Evolutionary conservation across 2,113 vertebrate species (phyloP), one percentile per base, ranked within the genome.

Genomic region (Catharus bicknelli): DNA sequence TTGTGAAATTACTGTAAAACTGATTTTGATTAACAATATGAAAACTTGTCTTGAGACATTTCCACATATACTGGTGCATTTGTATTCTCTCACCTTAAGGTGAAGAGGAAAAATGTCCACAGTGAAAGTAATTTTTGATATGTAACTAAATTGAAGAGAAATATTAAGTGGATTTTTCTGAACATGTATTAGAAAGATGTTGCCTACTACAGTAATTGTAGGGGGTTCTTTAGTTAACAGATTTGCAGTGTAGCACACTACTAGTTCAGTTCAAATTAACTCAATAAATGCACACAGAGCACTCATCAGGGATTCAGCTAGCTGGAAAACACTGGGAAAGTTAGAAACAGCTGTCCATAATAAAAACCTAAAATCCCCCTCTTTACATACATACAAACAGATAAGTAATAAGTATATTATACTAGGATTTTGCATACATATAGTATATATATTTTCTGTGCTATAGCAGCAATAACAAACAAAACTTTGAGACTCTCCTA

Each of bases 61-160:
- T 89, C 76, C 72, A 73, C 38, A 62, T 70, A 67, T 54, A 78
- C 62, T 87, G 50, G 69, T 59, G 83, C 57, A 77, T 90, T 88
- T 93, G 34, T 63, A 32, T 68, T 90, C 12, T 93, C 47, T 70
- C 77, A 90, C 40, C 32, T 73, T 73, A 66, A 93, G 55, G 38
- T 95, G 87, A 87, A 85, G 76, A 61, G 91, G 34, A 66, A 75
- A 51, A 79, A 90, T 45, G 23, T 93, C 72, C 13, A 43, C 58
- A 81, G 19, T 85, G 69, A 78, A 95, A 89, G 91, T 89, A 57
- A 53, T 53, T 90, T 42, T 47, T 94, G 50, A 91, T 79, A 29
- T 87, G 63, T 81, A 95, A 95, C 27, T 94, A 83, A 38, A 72
- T 25, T 74, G 25, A 80, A 89, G 48, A 85, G 11, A 54, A 59